phyloP scores from a whole-genome alignment of 1,140 invertebrate genomes.

The Lepeophtheirus salmonis region DNA sequence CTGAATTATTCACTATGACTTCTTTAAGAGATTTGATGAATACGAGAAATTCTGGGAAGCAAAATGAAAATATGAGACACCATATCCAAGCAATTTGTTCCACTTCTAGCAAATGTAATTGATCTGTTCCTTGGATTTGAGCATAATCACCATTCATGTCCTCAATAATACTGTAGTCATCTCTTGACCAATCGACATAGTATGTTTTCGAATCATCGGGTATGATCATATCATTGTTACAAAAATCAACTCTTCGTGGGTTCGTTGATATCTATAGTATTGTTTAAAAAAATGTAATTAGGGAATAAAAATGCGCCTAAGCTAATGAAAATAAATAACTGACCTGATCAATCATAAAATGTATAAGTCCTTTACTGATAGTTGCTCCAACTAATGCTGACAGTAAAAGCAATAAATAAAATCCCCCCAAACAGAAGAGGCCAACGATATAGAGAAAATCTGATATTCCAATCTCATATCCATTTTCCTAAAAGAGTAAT shows the following conservation, averaged over 20 bases:
- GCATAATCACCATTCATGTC: not conserved
- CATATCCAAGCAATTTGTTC: constrained; percentile 79
- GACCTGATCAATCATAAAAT: not conserved
- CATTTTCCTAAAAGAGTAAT: not conserved
- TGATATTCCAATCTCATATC: not conserved
- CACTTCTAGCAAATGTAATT: constrained; percentile 32
- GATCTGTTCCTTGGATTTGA: not conserved
- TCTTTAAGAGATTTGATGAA: constrained; percentile 63
- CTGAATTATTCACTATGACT: constrained; percentile 53
- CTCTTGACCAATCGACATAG: not conserved
- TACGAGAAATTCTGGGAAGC: constrained; percentile 56
- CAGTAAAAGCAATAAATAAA: not conserved
- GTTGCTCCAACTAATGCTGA: not conserved
- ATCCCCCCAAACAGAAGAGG: not conserved
- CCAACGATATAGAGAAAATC: not conserved
- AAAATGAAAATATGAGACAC: constrained; percentile 66
- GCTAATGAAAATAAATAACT: not conserved
- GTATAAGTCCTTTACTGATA: not conserved
- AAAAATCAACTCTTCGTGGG: not conserved
- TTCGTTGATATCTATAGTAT: not conserved
- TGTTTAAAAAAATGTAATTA: not conserved
- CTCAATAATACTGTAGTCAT: not conserved
- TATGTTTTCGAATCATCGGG: not conserved
- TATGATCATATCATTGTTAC: not conserved
- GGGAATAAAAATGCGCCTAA: not conserved